Base-by-base conservation (phyloP, 2,888 invertebrate species). In the Ochropacha duplaris region DNA sequence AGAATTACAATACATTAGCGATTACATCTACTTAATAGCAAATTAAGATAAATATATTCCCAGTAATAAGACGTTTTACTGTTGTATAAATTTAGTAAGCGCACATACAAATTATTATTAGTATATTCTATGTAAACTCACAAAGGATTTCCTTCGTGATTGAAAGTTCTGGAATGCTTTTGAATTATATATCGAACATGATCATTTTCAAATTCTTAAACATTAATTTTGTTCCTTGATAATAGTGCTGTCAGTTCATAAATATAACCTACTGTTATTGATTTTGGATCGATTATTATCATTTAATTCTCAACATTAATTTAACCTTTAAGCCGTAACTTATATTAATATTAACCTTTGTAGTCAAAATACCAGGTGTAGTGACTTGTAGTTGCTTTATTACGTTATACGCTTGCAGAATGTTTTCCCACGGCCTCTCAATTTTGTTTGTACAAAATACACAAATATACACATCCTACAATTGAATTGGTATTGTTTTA, bases 401-500 rank as follows among this genome's bases (percentile, higher is more conserved):
- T 44, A 9, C 19, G 16, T 19, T 44, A 44, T 19, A 19, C 19
- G 19, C 44, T 44, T 19, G 44, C 44, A 1, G 44, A 44, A 44
- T 19, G 9, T 19, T 44, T 44, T 44, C 44, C 44, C 44, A 44
- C 44, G 44, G 19, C 34, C 54, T 61, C 61, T 64, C 59, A 56
- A 54, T 39, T 49, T 49, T 51, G 39, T 44, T 51, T 31, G 51
- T 28, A 24, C 49, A 52, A 49, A 58, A 57, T 22, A 59, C 50
- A 58, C 49, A 49, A 56, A 56, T 36, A 62, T 54, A 61, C 61
- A 71, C 2, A 44, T 3, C 44, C 44, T 44, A 44, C 9, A 44
- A 44, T 44, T 44, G 44, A 44, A 44, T 44, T 44, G 44, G 64
- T 66, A 65, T 74, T 75, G 67, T 71, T 74, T 71, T 64, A 65